Conservation (phyloP, 1,140 invertebrate species). For the Olivierus martensii region DNA sequence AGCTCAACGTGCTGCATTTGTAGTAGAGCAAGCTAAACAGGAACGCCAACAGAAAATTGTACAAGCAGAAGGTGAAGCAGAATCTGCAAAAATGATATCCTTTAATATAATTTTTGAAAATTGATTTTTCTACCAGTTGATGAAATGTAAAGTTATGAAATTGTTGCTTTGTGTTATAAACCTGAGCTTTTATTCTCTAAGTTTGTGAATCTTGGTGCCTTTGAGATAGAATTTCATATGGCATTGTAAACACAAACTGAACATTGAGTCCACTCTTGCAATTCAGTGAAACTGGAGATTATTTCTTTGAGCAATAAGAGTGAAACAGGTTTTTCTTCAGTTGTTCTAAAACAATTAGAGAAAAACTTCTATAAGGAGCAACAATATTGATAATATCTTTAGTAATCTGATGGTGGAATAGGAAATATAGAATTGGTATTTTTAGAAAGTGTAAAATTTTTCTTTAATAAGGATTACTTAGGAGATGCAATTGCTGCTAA, state of each 20-base stretch:
- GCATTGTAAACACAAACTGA: conserved; percentile 12
- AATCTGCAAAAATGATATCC: conserved; percentile 94
- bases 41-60: conserved; percentile 99
- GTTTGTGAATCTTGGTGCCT: conserved; percentile 15
- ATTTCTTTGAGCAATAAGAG: background rate
- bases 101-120: conserved; percentile 32
- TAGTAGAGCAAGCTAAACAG: conserved; percentile 94
- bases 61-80: conserved; percentile 98
- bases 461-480: conserved; percentile 63
- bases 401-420: conserved; percentile 30
- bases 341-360: too few species aligned
- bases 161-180: conserved; percentile 1
- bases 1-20: conserved; percentile 94
- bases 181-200: background rate
- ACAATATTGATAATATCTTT: conserved; percentile 24
- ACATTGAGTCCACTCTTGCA: background rate
- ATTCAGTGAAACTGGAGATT: background rate
- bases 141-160: conserved; percentile 7
- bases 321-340: too few species aligned
- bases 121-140: background rate
- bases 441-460: too few species aligned
- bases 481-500: conserved; percentile 88
- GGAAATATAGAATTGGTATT: too few species aligned
- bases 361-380: too few species aligned
- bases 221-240: background rate